A percentile compares a stretch with the other conserved stretches of the same genome.
Evolutionary conservation across 2,888 invertebrate genomes (phyloP).

Genomic region (Polydrusus pterygomalis): DNA sequence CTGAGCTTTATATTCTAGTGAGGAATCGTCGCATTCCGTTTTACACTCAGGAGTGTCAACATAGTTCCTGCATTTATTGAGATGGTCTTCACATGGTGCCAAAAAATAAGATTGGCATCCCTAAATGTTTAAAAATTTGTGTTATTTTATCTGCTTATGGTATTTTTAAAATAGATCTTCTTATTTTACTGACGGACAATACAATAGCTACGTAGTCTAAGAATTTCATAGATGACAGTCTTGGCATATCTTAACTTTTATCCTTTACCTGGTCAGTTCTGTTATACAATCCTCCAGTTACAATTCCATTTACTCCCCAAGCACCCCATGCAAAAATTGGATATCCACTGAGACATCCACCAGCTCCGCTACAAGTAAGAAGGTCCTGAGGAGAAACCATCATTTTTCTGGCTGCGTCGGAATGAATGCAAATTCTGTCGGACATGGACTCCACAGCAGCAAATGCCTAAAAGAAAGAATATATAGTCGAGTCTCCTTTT

Average conservation of each 20-base stretch:
- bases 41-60: conserved; percentile 36
- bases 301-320: conserved; percentile 86
- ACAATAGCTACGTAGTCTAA: too few relatives aligned
- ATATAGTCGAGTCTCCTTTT: neutral
- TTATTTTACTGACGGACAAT: too few relatives aligned
- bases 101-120: conserved; percentile 42
- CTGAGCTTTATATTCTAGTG: neutral
- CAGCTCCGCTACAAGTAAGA: conserved; percentile 31
- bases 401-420: conserved; percentile 35
- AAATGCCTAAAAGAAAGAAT: conserved; percentile 77
- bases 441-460: conserved; percentile 91
- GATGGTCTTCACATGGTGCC: conserved; percentile 33
- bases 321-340: conserved; percentile 87
- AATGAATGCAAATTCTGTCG: conserved; percentile 51
- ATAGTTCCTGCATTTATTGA: conserved; percentile 7
- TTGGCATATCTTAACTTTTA: too few relatives aligned
- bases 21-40: conserved; percentile 27
- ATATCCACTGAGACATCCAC: conserved; percentile 82
- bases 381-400: conserved; percentile 46
- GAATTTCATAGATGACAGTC: too few relatives aligned
- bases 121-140: neutral
- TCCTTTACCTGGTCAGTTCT: conserved; percentile 37
- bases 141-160: neutral
- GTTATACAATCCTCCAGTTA: conserved; percentile 86
- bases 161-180: too few relatives aligned